These are phyloP conservation scores for Troides oblongomaculatus DNA, from an alignment of 2,888 invertebrate species.

Conservation along the genomic window DNA sequence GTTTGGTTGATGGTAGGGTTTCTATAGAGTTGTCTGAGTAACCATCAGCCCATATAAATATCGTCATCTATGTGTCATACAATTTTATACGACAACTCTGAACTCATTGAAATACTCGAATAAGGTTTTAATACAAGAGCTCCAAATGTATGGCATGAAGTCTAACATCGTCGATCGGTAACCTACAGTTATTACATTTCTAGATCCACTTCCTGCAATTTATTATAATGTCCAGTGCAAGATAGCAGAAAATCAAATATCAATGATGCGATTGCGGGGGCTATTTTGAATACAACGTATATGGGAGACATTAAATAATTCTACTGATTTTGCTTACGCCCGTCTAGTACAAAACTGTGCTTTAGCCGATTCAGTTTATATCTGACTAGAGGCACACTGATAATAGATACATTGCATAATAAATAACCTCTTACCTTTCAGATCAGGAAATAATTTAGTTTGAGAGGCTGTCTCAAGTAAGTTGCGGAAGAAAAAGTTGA, in stretches of 20 bases:
- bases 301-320: conserved; percentile 29
- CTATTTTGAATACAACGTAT: conserved; percentile 29
- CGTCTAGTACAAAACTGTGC: conserved; percentile 2
- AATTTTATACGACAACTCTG: not conserved
- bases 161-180: not conserved
- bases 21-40: too few relatives aligned
- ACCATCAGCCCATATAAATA: too few relatives aligned
- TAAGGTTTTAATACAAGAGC: not conserved
- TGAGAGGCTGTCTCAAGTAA: too few relatives aligned
- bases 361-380: conserved; percentile 13
- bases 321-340: conserved; percentile 24
- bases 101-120: not conserved
- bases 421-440: not conserved
- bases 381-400: not conserved
- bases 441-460: too few relatives aligned
- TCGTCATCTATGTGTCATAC: too few relatives aligned
- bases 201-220: conserved; percentile 15
- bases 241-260: conserved; percentile 14
- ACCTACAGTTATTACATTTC: not conserved
- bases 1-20: too few relatives aligned
- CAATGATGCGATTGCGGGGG: conserved; percentile 12
- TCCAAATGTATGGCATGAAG: not conserved
- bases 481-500: not conserved
- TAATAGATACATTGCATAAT: not conserved
- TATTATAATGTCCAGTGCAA: conserved; percentile 17